Evolutionary conservation across 2,888 invertebrate genomes (phyloP), one percentile per base, ranked within the genome.

Genomic region (Drosophila macrospina): DNA sequence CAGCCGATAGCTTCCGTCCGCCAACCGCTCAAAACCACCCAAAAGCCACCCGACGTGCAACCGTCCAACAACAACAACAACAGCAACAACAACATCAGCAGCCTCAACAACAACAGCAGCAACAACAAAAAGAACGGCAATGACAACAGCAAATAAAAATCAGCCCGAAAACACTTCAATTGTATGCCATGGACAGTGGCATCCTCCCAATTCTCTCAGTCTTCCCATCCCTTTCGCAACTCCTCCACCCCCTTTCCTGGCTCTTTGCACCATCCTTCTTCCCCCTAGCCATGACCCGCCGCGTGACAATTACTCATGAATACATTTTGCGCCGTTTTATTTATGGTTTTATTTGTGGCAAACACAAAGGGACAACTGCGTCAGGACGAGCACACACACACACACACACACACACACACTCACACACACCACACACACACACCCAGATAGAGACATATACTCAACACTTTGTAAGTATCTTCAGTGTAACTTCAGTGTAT

Each of bases 291-390:
- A 28, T 5, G 20, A 20, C 20, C 20, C 20, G 20, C 62, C 86
- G 88, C 88, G 85, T 88, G 85, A 86, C 85, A 86, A 86, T 86
- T 86, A 86, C 88, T 86, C 85, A 88, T 86, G 85, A 86, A 86
- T 86, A 88, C 88, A 88, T 86, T 86, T 88, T 86, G 84, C 85
- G 85, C 85, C 86, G 88, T 77, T 86, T 86, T 88, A 86, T 86
- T 86, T 86, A 86, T 86, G 85, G 85, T 86, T 88, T 86, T 88
- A 86, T 86, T 86, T 86, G 85, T 80, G 85, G 85, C 88, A 80
- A 88, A 76, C 76, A 88, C 85, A 87, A 84, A 85, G 69, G 82
- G 65, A 64, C 55, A 62, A 41, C 41, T 20, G 52, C 41, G 50
- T 47, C 50, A 55, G 69, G 44, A 64, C 48, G 47, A 62, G 36